Evolutionary conservation across 2,888 invertebrate species (phyloP).

Genomic region (Apamea anceps): DNA sequence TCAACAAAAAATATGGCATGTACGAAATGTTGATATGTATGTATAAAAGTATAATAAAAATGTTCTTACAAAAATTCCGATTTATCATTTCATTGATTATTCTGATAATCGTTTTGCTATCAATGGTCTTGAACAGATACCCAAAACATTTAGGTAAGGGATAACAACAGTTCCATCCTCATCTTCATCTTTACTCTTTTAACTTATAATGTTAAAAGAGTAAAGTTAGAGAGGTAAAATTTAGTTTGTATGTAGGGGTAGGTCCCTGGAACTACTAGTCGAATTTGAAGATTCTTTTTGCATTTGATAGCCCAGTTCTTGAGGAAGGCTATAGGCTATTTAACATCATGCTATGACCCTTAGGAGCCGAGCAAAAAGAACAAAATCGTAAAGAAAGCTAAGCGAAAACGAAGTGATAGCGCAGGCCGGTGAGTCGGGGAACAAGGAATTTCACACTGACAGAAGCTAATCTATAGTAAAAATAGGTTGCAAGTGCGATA

Average conservation of each 20-base stretch:
- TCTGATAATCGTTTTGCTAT: neutral
- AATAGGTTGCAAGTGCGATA: neutral
- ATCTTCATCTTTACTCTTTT: neutral
- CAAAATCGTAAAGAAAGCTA: neutral
- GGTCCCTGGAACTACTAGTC: too few species aligned
- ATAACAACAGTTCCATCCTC: neutral
- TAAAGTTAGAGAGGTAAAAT: neutral
- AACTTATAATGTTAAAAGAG: too few species aligned
- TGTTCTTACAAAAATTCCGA: conserved; percentile 42
- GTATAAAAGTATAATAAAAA: conserved; percentile 48
- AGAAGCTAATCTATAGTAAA: neutral
- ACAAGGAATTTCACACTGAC: neutral
- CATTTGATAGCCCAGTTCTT: neutral
- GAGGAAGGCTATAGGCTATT: neutral
- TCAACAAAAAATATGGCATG: conserved; percentile 50
- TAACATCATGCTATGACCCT: neutral
- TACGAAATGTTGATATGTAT: conserved; percentile 44
- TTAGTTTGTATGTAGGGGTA: neutral
- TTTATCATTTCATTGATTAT: neutral
- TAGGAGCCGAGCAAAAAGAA: neutral
- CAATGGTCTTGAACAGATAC: neutral
- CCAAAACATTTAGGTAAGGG: neutral
- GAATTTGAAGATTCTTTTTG: neutral
- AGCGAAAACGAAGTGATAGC: neutral
- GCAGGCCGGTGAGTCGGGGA: neutral